Conservation (phyloP, 2,888 invertebrate genomes). For the Drosophila formosana region DNA sequence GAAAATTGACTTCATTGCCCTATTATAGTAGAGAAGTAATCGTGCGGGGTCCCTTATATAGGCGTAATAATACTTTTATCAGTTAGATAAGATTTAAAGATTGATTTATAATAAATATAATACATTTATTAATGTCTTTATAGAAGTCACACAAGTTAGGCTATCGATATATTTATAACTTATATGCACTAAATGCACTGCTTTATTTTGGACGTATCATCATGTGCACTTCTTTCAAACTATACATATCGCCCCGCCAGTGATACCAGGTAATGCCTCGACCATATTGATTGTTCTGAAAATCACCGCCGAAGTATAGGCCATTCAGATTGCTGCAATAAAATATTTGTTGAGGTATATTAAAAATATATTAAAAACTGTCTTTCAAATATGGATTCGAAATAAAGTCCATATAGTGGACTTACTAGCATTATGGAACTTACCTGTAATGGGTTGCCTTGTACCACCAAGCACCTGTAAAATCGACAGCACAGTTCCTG, state of each 20-base stretch:
- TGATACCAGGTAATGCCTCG: constrained; percentile 83
- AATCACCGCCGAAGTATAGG: constrained; percentile 86
- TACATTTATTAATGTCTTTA: background rate
- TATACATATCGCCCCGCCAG: constrained; percentile 83
- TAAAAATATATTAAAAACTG: too few relatives aligned
- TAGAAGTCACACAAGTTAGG: background rate
- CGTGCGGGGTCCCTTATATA: background rate
- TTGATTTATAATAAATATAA: background rate
- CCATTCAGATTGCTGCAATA: constrained; percentile 88
- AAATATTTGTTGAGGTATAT: background rate
- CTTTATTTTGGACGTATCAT: constrained; percentile 87
- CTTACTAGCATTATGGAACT: background rate
- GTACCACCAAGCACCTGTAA: constrained; percentile 91
- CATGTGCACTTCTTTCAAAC: constrained; percentile 87
- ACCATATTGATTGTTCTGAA: constrained; percentile 85
- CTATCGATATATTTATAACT: background rate
- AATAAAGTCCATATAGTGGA: too few relatives aligned
- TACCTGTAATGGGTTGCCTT: constrained; percentile 71
- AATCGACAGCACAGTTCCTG: constrained; percentile 88
- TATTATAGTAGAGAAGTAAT: background rate
- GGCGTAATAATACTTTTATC: background rate
- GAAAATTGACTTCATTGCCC: background rate
- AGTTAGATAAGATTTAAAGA: background rate
- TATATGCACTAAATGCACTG: background rate
- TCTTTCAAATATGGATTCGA: too few relatives aligned